Percentiles rank a stretch among this genome's conserved stretches.
phyloP scores from a whole-genome alignment of 2,797 vertebrate genomes.

The Sciurus carolinensis region DNA sequence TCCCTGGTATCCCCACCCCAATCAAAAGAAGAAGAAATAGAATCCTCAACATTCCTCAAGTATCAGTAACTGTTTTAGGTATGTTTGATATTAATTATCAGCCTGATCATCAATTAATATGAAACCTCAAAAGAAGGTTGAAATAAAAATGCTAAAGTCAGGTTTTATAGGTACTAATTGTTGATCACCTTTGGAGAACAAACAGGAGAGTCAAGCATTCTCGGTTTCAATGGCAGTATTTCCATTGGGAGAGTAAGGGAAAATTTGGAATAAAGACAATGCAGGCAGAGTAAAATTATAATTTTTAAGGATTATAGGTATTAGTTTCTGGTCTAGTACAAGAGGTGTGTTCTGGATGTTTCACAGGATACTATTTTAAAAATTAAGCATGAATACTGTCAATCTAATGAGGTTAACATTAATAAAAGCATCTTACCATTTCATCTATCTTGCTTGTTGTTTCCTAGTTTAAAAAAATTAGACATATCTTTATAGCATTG shows the following conservation, averaged over 20 bases:
- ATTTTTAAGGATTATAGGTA: not conserved
- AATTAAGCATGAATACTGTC: not conserved
- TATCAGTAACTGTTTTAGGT: not conserved
- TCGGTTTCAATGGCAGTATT: not conserved
- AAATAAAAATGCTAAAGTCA: not conserved
- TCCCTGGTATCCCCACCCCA: too few relatives aligned
- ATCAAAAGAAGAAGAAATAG: not conserved
- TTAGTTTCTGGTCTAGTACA: not conserved
- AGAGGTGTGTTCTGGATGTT: not conserved
- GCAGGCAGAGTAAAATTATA: not conserved
- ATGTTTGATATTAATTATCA: not conserved
- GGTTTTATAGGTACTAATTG: not conserved
- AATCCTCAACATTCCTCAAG: not conserved
- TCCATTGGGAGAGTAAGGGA: not conserved
- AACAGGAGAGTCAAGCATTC: not conserved
- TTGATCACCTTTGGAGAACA: not conserved
- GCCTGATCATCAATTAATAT: not conserved
- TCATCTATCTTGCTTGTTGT: not conserved
- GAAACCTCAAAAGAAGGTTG: not conserved
- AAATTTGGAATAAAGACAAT: not conserved
- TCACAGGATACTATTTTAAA: not conserved
- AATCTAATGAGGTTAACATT: not conserved
- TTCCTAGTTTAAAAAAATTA: slow-evolving; percentile 10
- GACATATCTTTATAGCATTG: not conserved
- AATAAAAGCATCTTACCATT: not conserved